Percentiles rank a stretch among this genome's conserved stretches.
phyloP scores from a whole-genome alignment of 2,888 invertebrate species.

The Cerastis leucographa region DNA sequence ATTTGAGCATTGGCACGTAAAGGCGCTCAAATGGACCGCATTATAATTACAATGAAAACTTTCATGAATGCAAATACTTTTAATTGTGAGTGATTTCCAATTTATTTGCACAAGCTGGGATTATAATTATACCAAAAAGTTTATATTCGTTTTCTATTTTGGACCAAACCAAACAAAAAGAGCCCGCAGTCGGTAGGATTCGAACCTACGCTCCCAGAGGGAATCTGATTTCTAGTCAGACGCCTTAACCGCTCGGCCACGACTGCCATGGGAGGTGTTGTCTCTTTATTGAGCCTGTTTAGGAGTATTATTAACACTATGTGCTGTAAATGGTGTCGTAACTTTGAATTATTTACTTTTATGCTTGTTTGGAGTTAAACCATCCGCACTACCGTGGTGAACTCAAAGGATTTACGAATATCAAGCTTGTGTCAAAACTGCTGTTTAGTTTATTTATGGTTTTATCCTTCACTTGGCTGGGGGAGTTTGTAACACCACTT shows the following conservation, averaged over 20 bases:
- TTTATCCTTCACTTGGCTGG: not conserved
- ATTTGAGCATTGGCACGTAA: conserved; percentile 8
- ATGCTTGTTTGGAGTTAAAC: conserved; percentile 10
- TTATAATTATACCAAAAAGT: not conserved
- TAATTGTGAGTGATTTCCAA: not conserved
- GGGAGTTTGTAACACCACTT: not conserved
- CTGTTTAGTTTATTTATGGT: not conserved
- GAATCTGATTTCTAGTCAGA: conserved; percentile 97
- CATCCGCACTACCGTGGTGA: not conserved
- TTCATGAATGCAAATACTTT: conserved; percentile 8
- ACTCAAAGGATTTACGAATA: not conserved
- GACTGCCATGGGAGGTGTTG: conserved; percentile 79
- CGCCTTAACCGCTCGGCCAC: conserved; percentile 97
- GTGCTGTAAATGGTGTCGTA: not conserved
- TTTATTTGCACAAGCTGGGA: not conserved
- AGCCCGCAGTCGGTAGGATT: conserved; percentile 95
- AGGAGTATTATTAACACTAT: conserved; percentile 13
- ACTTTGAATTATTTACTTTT: conserved; percentile 21
- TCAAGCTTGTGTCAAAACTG: not conserved
- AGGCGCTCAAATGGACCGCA: not conserved
- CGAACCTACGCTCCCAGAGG: conserved; percentile 97
- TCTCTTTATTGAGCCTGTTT: conserved; percentile 11
- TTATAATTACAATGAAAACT: conserved; percentile 12
- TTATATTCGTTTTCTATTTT: not conserved
- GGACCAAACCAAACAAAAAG: not conserved